Base-by-base conservation (phyloP, 2,888 invertebrate species). In the Macropis europaea region DNA sequence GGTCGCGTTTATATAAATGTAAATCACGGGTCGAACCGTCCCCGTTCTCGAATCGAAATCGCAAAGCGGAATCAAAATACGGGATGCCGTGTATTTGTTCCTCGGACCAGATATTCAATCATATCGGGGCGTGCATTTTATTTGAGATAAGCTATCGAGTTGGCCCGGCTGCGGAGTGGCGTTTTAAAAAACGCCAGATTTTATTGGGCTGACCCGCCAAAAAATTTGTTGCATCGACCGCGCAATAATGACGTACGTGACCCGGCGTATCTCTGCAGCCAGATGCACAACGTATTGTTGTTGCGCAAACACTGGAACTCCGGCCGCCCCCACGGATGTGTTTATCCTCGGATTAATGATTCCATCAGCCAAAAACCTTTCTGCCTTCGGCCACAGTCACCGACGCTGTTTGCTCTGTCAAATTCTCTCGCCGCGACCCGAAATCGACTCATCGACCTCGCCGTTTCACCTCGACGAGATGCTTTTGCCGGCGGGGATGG, bases 321-420 rank as follows among this genome's bases (percentile, higher is more conserved):
- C 62, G 63, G 40, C 34, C 63, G 57, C 61, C n/a, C n/a, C n/a
- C 56, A 48, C 69, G 75, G 72, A 70, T 72, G 72, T 75, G 81
- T 79, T 81, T 81, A 81, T 79, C 81, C 52, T 66, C 45, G 73
- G 81, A 79, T 79, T 79, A 79, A 73, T 72, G 73, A 78, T 81
- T 76, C 70, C 67, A 79, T 76, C 64, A 63, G 59, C 63, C 47
- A 40, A 71, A n/a, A n/a, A 78, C 60, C 78, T 77, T 77, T 71
- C 64, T 48, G 61, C 62, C 52, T 64, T 59, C 57, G 24, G 36
- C 45, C 38, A 42, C 45, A 24, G 50, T 62, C 7, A 13, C 47
- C 45, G 32, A 50, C 28, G 47, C 52, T 26, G 68, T 54, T 17
- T 38, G 26, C 28, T 30, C n/a, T 47, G 26, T 30, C 48, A 50